Evolutionary conservation across 2,797 vertebrate species (phyloP), one percentile per base, ranked within the genome.

Genomic region (Sparidentex hasta): DNA sequence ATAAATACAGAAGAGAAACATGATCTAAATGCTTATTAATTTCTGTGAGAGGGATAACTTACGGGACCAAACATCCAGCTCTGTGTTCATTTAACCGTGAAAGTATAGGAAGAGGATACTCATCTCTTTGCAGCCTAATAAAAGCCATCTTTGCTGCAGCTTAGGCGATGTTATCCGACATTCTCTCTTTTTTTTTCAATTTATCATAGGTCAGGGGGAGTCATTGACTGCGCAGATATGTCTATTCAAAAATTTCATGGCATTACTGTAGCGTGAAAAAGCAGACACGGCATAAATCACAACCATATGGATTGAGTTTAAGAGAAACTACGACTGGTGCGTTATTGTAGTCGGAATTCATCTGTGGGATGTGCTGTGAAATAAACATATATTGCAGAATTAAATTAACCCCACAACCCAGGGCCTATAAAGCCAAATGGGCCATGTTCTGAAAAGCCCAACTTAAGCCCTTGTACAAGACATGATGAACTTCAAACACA

Each of bases 11-110:
- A 80, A 67, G 65, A 84, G 88, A 91, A 92, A 92, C 85, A 83
- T 85, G 84, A 90, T 92, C 83, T 88, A 90, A 92, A 88, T 76
- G 64, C 75, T 88, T 88, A 88, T 89, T 86, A 72, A 85, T 86
- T 80, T 85, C 81, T 84, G 74, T n/a, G 27, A 74, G 68, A 33
- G 76, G 82, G 88, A 83, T 78, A 87, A 87, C 63, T 82, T 64
- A 57, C 58, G 56, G 51, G 61, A 81, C 69, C 46, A 65, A 88
- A 80, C 74, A 55, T 83, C 21, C 61, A 74, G 62, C 43, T 70
- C 62, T 44, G 65, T 80, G 73, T 79, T 89, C 50, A 82, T 90
- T 85, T 76, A 86, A 68, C 67, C 66, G 58, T 87, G 76, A 87
- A 92, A 82, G 81, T 80, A 81, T 73, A 71, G 80, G 72, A 87